Evolutionary conservation across 2,888 invertebrate genomes (phyloP).

Genomic region (Myopa tessellatipennis): DNA sequence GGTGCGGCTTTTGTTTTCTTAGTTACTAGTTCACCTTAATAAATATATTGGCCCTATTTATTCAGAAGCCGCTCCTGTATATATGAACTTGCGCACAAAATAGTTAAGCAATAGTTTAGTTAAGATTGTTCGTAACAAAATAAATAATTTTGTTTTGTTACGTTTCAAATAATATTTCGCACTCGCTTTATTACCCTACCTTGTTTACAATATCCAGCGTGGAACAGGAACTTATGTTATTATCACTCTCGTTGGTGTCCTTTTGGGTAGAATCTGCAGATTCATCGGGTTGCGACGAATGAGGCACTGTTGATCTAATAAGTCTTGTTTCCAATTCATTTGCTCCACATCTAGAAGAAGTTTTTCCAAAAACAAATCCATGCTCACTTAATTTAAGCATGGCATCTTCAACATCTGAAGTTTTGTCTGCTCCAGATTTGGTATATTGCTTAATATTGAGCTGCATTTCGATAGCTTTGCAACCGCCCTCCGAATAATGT

Average conservation of each 20-base stretch:
- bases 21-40: neutral
- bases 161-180: too few relatives aligned
- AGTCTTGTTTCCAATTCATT: constrained; percentile 23
- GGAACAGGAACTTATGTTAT: constrained; percentile 67
- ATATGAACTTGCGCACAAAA: constrained; percentile 15
- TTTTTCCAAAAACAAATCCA: constrained; percentile 64
- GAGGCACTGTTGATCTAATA: constrained; percentile 29
- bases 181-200: constrained; percentile 53
- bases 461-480: neutral
- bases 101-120: neutral
- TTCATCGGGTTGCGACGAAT: constrained; percentile 51
- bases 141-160: neutral
- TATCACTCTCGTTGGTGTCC: constrained; percentile 65
- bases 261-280: constrained; percentile 61
- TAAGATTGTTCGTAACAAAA: neutral
- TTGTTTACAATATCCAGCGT: constrained; percentile 67
- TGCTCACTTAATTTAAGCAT: constrained; percentile 51
- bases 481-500: constrained; percentile 9
- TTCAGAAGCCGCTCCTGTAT: constrained; percentile 19
- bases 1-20: neutral
- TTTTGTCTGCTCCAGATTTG: neutral
- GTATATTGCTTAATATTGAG: neutral
- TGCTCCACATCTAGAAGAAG: constrained; percentile 58
- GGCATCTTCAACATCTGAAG: constrained; percentile 46
- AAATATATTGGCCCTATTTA: neutral